Base-by-base conservation (phyloP, 37 sponge, comb jelly and placozoan species). In the Ephydatia muelleri region DNA sequence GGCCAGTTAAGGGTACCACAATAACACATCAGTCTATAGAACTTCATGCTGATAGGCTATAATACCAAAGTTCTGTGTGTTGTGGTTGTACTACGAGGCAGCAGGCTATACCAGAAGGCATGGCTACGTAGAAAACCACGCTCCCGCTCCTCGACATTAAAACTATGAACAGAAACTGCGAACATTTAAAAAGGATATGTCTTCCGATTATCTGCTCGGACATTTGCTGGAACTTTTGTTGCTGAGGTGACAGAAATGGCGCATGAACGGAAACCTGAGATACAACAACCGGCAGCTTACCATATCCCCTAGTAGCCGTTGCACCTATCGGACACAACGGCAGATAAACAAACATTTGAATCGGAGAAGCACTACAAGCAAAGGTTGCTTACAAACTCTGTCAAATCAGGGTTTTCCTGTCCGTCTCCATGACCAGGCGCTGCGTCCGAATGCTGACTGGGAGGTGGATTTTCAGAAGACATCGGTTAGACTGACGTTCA, bases 191-290 rank as follows among this genome's bases (percentile, higher is more conserved):
- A 77, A 84, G 93, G 93, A 92, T 92, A 92, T 92, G 89, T 83
- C 95, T 88, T 72, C 95, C 93, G 77, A 97, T 90, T 47, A 97
- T 97, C 69, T 94, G 95, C 19, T 97, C 97, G 23, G 95, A 94
- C 97, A 97, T 97, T 36, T 90, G 84, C 84, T 97, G 93, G 69
- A 97, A 97, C 77, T 97, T 96, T 29, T 87, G 73, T 90, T 96
- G 97, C 97, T 96, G 77, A 14, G 6, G 57, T 57, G 19, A 57
- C 19, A 57, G 57, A 21, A 19, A 21, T 14, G 57, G 35, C 65
- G 39, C 19, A 22, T 32, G 23, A 38, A 70, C 67, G 29, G 40
- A 27, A n/a, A 72, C 39, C 32, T 4, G 25, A 5, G 36, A 32
- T 12, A 37, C 34, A 33, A 34, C 5, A 71, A 1, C 30, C 0